Conservation (phyloP, 2,888 invertebrate genomes). For the Campoplex nolae region DNA sequence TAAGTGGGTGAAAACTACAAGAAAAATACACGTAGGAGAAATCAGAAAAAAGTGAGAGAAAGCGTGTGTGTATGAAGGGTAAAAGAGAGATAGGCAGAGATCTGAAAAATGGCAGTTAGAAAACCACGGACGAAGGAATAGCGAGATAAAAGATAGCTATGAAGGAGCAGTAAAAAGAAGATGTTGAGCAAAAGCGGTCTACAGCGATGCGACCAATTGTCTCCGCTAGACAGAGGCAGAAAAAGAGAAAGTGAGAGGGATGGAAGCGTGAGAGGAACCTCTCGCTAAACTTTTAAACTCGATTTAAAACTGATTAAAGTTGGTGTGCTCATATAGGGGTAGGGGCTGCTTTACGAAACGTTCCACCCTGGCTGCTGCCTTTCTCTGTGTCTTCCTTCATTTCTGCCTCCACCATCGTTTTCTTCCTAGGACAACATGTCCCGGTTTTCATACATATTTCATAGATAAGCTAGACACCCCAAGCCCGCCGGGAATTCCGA, state of each 20-base stretch:
- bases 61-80: not conserved
- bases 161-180: constrained; percentile 51
- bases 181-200: constrained; percentile 37
- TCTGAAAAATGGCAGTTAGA: constrained; percentile 29
- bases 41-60: not conserved
- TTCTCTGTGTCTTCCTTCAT: constrained; percentile 13
- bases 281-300: constrained; percentile 75
- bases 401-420: constrained; percentile 49
- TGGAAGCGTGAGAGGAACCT: constrained; percentile 35
- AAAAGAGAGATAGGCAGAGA: constrained; percentile 1
- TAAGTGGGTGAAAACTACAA: constrained; percentile 12
- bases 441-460: constrained; percentile 68
- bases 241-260: constrained; percentile 21
- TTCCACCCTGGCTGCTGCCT: not conserved
- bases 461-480: constrained; percentile 63
- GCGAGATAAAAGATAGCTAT: constrained; percentile 32
- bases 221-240: constrained; percentile 22
- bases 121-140: constrained; percentile 46
- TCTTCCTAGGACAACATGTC: constrained; percentile 64
- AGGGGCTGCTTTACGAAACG: constrained; percentile 50
- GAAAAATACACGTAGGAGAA: not conserved
- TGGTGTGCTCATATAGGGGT: constrained; percentile 65
- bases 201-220: constrained; percentile 41
- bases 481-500: constrained; percentile 31
- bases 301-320: constrained; percentile 78